A percentile compares a stretch with the other conserved stretches of the same genome.
Evolutionary conservation across 53 echinoderm and acorn worm genomes (phyloP).

Genomic region (Crossaster papposus): DNA sequence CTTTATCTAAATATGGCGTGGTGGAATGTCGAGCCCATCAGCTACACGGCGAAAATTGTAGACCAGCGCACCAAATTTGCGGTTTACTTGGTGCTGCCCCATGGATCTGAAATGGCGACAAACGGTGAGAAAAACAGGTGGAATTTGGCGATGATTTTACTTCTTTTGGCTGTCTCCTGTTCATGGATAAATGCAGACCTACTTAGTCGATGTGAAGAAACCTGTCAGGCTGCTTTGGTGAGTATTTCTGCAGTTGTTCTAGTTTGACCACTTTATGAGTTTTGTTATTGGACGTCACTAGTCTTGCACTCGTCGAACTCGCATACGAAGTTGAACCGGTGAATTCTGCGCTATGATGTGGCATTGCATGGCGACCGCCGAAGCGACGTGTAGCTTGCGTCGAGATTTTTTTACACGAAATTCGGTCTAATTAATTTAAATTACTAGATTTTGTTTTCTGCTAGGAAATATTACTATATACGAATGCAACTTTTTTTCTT

Average conservation of each 20-base stretch:
- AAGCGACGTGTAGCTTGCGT: no score
- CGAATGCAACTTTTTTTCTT: no score
- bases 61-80: not conserved
- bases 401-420: no score
- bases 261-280: not conserved
- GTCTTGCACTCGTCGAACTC: no score
- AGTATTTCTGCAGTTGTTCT: conserved; percentile 44
- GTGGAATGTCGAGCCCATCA: conserved; percentile 45
- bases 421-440: no score
- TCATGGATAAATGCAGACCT: conserved; percentile 47
- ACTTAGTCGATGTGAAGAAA: conserved; percentile 59
- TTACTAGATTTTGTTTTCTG: no score
- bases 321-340: no score
- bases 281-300: not conserved
- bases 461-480: no score
- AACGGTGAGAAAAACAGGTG: conserved; percentile 36
- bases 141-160: conserved; percentile 23
- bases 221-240: conserved; percentile 68
- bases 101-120: conserved; percentile 47
- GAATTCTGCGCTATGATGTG: no score
- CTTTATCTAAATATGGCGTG: conserved; percentile 50
- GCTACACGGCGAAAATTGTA: conserved; percentile 30
- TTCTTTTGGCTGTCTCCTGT: conserved; percentile 53
- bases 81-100: conserved; percentile 22
- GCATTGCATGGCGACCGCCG: no score